Evolutionary conservation across 2,888 invertebrate genomes (phyloP).

Genomic region (Drosophila buzzatii): DNA sequence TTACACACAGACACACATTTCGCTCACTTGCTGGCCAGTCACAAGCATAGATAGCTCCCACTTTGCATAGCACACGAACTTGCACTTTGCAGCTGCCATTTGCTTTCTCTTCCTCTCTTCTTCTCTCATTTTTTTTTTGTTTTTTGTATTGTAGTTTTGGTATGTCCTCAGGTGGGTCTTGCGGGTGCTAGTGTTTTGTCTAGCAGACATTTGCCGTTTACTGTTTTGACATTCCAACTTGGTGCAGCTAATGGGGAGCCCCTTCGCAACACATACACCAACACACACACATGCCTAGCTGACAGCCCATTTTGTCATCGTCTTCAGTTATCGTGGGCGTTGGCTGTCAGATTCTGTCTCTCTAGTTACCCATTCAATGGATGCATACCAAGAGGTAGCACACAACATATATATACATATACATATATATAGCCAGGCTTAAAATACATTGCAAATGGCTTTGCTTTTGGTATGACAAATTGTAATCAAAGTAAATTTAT

Average conservation of each 20-base stretch:
- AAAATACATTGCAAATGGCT: conserved; percentile 7
- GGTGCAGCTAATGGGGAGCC: conserved; percentile 42
- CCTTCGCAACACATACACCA: not conserved
- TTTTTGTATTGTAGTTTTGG: conserved; percentile 3
- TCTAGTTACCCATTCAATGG: conserved; percentile 31
- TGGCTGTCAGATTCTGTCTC: conserved; percentile 42
- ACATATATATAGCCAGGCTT: conserved; percentile 1
- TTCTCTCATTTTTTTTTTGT: not conserved
- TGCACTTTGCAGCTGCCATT: conserved; percentile 68
- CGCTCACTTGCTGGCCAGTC: conserved; percentile 11
- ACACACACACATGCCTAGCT: conserved; percentile 17
- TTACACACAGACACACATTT: not conserved
- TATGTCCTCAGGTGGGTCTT: conserved; percentile 12
- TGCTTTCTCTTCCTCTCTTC: conserved; percentile 10
- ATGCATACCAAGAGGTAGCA: not conserved
- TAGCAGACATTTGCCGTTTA: conserved; percentile 75
- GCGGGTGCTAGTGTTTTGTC: conserved; percentile 40
- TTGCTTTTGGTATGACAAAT: conserved; percentile 12
- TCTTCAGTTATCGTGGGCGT: conserved; percentile 41
- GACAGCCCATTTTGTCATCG: conserved; percentile 63
- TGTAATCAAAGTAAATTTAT: not conserved
- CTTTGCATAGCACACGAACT: conserved; percentile 78
- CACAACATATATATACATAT: not conserved
- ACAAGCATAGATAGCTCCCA: conserved; percentile 45
- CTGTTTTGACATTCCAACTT: conserved; percentile 73